phyloP scores from a whole-genome alignment of 2,888 invertebrate genomes.

The Opisthograptis luteolata region DNA sequence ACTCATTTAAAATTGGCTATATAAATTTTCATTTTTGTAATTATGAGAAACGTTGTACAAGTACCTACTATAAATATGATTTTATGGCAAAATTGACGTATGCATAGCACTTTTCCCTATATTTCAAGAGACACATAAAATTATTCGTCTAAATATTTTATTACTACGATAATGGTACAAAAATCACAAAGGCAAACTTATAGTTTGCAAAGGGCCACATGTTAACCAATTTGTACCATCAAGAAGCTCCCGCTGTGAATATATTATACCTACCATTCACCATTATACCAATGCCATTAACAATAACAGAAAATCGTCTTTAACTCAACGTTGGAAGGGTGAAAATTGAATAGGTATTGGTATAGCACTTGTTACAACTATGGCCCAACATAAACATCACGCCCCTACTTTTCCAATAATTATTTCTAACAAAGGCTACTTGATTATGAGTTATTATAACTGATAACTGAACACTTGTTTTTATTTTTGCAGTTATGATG shows the following conservation, averaged over 20 bases:
- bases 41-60: too few relatives aligned
- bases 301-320: background rate
- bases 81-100: too few relatives aligned
- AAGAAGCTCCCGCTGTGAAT: slow-evolving; percentile 76
- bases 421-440: slow-evolving; percentile 71
- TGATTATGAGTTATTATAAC: slow-evolving; percentile 71
- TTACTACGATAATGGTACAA: slow-evolving; percentile 22
- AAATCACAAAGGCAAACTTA: slow-evolving; percentile 34
- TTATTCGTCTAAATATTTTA: slow-evolving; percentile 12
- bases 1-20: too few relatives aligned
- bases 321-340: background rate
- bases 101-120: background rate
- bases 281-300: background rate
- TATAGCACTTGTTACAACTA: slow-evolving; percentile 2
- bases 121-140: too few relatives aligned
- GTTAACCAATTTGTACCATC: slow-evolving; percentile 75
- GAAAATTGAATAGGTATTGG: background rate
- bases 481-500: slow-evolving; percentile 34
- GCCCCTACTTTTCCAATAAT: slow-evolving; percentile 65
- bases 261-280: slow-evolving; percentile 56
- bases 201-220: slow-evolving; percentile 57
- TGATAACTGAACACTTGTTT: slow-evolving; percentile 40
- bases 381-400: slow-evolving; percentile 44
- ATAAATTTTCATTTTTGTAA: too few relatives aligned
- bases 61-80: too few relatives aligned